Evolutionary conservation across 2,888 invertebrate species (phyloP), one percentile per base, ranked within the genome.

Genomic region (Yponomeuta sedellus): DNA sequence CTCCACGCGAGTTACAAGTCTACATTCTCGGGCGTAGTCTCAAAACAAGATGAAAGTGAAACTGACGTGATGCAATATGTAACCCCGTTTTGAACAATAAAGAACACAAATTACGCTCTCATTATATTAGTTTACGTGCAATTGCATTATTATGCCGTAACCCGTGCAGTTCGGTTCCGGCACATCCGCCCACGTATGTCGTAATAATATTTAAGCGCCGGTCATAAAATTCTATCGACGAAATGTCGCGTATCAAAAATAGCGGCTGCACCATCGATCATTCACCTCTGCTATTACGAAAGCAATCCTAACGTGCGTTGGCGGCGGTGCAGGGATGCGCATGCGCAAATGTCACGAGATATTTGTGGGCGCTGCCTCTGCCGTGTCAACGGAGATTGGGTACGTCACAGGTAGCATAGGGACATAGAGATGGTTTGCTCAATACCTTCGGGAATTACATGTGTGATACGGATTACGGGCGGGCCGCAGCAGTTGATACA

Each of bases 341-440:
- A 67, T 68, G 34, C 68, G 78, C 78, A 85, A 85, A 86, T 86
- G 85, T 85, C 86, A 83, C 77, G 85, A 82, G 88, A 88, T 88
- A 88, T 86, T 80, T 75, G 85, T 81, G 79, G 73, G 12, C n/a
- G 57, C 57, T 20, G 28, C 58, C 64, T 64, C 66, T 22, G 52
- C 40, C 66, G 66, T 25, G 44, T 61, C 64, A 57, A 52, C 44
- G 12, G 44, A 16, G 44, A 16, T 52, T 52, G 44, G 44, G 16
- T 16, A 8, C 12, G 44, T 44, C 39, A 39, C 59, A 25, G 62
- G 52, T 66, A 34, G 58, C 10, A 19, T 58, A n/a, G 20, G 11
- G 2, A 58, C 5, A 6, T 22, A 58, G 22, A 22, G 20, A 58
- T 58, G 19, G 19, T 52, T 5, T 12, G 44, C 44, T 52, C 34